Evolutionary conservation across 2,888 invertebrate species (phyloP), one percentile per base, ranked within the genome.

Genomic region (Cephus pulcher): DNA sequence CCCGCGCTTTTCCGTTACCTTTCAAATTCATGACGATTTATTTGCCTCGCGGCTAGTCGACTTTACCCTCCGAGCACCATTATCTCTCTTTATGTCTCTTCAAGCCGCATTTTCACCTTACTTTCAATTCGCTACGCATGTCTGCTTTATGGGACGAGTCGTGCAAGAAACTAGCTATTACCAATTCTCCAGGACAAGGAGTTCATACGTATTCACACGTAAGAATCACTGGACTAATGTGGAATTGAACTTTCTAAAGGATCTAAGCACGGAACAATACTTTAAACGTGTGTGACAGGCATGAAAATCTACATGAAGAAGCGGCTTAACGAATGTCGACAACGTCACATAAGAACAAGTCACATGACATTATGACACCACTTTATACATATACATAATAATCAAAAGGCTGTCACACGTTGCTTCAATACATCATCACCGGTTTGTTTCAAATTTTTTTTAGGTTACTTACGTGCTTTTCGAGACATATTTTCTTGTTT

Each of bases 401-500:
- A 40, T 40, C 4, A 15, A 40, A 12, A 40, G 40, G 15, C 4
- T 6, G 6, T 40, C 40, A 40, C 56, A 9, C 2, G 56, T 56
- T 23, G 23, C 56, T 56, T 23, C 56, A 23, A 56, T 56, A 23
- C 23, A 56, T 9, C 56, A 9, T 23, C 23, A 40, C 6, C 6
- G 23, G 40, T 40, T 40, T 9, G 9, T 9, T 23, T 23, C 6
- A 23, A 56, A 23, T 23, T 4, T 40, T n/a, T 3, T 33, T 15
- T 74, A 11, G 23, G 9, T 56, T 30, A 79, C 77, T 75, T 77
- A 78, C 82, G 69, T 79, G 75, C 79, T 76, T 76, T 79, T 30
- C 75, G 82, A 69, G 82, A 82, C 84, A 83, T 79, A 83, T 79
- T 79, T 68, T 23, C 56, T 56, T 56, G 1, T 56, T 56, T 23